Conservation (phyloP, 2,113 vertebrate genomes). For the Origma solitaria region DNA sequence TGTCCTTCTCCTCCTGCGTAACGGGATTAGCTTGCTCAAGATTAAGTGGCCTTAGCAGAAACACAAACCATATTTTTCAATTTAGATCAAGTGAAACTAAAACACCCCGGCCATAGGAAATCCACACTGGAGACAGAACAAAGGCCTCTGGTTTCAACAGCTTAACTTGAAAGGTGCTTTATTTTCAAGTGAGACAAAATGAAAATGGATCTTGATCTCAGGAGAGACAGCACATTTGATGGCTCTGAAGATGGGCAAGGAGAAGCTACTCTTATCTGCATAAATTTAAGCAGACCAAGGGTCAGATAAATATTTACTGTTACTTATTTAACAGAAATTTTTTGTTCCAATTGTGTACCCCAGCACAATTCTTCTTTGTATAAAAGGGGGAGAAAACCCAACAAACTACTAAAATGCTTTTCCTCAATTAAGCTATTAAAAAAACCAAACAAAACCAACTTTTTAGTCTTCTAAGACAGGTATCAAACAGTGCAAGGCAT, state of each 20-base stretch:
- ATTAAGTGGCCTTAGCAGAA: background rate
- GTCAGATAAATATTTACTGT: background rate
- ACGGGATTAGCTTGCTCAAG: background rate
- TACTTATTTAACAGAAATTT: background rate
- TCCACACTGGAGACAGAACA: background rate
- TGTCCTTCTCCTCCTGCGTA: background rate
- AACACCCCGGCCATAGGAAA: background rate
- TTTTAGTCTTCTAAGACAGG: background rate
- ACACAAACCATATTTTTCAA: background rate
- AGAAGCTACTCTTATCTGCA: background rate
- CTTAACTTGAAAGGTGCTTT: conserved; percentile 7
- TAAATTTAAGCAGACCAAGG: background rate
- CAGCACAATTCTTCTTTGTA: background rate
- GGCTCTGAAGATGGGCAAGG: background rate
- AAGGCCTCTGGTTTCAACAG: background rate
- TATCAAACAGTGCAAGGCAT: background rate
- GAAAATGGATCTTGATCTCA: background rate
- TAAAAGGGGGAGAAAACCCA: rapidly evolving
- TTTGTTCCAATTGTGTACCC: background rate
- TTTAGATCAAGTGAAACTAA: background rate
- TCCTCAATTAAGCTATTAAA: background rate
- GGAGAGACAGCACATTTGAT: background rate
- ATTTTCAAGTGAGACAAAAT: conserved; percentile 12
- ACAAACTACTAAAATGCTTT: background rate
- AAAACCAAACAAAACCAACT: background rate